Evolutionary conservation across 2,797 vertebrate species (phyloP).

Genomic region (Enteromius argenteus): DNA sequence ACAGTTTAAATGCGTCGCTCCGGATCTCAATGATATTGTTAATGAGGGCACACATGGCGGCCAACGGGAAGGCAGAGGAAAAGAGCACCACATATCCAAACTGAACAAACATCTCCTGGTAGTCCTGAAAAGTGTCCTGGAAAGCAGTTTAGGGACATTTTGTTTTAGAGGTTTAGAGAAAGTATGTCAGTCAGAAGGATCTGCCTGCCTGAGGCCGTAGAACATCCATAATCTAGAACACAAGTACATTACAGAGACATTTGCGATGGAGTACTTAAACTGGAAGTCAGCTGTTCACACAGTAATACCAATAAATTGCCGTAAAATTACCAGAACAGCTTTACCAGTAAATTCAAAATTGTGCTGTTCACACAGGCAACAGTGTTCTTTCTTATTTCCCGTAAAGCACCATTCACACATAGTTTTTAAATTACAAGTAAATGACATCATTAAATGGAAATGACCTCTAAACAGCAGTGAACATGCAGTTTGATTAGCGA

Average conservation of each 20-base stretch:
- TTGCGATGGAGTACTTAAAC: not conserved
- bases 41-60: slow-evolving; percentile 93
- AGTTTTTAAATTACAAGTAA: too few relatives aligned
- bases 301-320: too few relatives aligned
- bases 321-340: too few relatives aligned
- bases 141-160: slow-evolving; percentile 16
- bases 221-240: not conserved
- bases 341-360: too few relatives aligned
- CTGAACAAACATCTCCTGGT: slow-evolving; percentile 99
- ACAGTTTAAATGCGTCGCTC: slow-evolving; percentile 97
- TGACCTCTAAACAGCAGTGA: too few relatives aligned
- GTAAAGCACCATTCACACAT: too few relatives aligned
- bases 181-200: not conserved
- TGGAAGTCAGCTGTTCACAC: not conserved
- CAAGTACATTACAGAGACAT: not conserved
- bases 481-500: too few relatives aligned
- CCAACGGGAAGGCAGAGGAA: slow-evolving; percentile 95
- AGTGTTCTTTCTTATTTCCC: too few relatives aligned
- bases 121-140: slow-evolving; percentile 97
- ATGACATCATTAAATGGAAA: too few relatives aligned
- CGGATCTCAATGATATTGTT: slow-evolving; percentile 98
- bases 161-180: not conserved
- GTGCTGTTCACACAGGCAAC: too few relatives aligned
- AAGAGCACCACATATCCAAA: slow-evolving; percentile 98
- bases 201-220: not conserved